These are phyloP conservation scores for Mystacornis crossleyi DNA, from an alignment of 2,113 vertebrate species.

Conservation along the genomic window DNA sequence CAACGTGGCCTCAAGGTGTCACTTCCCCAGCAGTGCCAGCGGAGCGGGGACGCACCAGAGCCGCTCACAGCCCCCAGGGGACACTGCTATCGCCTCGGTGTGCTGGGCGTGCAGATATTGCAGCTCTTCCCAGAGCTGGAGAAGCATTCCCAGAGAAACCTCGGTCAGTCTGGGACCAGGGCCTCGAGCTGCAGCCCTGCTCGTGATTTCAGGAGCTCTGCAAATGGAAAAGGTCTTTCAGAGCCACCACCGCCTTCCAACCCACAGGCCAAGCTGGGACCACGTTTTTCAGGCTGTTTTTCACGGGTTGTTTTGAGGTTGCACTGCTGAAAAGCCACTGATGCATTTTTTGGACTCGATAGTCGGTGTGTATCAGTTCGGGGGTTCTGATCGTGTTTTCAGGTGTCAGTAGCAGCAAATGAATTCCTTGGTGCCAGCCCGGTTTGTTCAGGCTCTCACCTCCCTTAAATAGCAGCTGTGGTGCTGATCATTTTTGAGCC, in stretches of 20 bases:
- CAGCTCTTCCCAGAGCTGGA: background rate
- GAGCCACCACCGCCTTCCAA: background rate
- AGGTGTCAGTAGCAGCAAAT: background rate
- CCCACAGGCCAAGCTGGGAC: background rate
- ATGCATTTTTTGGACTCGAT: background rate
- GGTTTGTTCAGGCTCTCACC: background rate
- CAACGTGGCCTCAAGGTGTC: background rate
- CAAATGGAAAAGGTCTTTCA: background rate
- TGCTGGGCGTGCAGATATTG: background rate
- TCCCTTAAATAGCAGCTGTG: background rate
- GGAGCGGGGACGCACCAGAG: background rate
- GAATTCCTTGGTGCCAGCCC: background rate
- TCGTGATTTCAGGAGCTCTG: background rate
- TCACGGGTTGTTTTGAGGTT: background rate
- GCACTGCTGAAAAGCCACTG: accelerated
- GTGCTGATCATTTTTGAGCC: background rate
- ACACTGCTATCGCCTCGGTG: background rate
- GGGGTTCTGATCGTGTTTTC: background rate
- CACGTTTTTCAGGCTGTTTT: background rate
- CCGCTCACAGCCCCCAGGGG: background rate
- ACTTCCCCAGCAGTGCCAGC: accelerated
- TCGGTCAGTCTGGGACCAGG: background rate
- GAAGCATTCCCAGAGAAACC: background rate
- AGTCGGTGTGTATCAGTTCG: background rate
- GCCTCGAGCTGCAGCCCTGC: background rate